phyloP scores from a whole-genome alignment of 1,140 invertebrate species.

The Drosophila pandora region DNA sequence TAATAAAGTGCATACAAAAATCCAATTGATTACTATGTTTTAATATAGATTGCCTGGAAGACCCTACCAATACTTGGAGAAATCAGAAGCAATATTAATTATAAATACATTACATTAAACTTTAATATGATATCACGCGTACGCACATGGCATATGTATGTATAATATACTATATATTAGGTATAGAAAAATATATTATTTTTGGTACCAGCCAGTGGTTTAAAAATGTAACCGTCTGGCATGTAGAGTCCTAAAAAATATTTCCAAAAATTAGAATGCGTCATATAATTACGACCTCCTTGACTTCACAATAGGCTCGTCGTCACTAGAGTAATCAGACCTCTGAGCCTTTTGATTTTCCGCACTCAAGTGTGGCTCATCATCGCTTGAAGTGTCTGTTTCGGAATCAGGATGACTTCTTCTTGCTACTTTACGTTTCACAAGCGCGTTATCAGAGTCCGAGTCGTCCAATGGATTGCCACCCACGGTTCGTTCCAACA shows the following conservation, averaged over 20 bases:
- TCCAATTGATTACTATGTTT: slow-evolving; percentile 2
- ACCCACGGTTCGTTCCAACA: not conserved
- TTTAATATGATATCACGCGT: not conserved
- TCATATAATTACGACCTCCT: slow-evolving; percentile 7
- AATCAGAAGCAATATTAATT: not conserved
- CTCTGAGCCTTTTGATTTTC: not conserved
- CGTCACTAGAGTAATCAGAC: slow-evolving; percentile 27
- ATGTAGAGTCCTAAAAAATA: not conserved
- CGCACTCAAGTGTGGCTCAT: not conserved
- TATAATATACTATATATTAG: not conserved
- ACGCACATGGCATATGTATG: not conserved
- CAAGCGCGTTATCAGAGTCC: not conserved
- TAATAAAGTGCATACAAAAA: slow-evolving; percentile 71
- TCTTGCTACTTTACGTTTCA: not conserved
- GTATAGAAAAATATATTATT: not conserved
- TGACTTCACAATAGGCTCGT: slow-evolving; percentile 10
- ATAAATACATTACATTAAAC: not conserved
- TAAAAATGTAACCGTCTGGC: not conserved
- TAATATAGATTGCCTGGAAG: not conserved
- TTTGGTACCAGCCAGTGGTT: not conserved
- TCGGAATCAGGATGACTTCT: not conserved
- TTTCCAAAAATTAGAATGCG: no score
- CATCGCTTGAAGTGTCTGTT: not conserved
- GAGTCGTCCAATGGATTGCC: slow-evolving; percentile 8
- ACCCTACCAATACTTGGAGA: not conserved